Conservation (phyloP, 53 echinoderm and acorn worm species). For the Henricia sp. region DNA sequence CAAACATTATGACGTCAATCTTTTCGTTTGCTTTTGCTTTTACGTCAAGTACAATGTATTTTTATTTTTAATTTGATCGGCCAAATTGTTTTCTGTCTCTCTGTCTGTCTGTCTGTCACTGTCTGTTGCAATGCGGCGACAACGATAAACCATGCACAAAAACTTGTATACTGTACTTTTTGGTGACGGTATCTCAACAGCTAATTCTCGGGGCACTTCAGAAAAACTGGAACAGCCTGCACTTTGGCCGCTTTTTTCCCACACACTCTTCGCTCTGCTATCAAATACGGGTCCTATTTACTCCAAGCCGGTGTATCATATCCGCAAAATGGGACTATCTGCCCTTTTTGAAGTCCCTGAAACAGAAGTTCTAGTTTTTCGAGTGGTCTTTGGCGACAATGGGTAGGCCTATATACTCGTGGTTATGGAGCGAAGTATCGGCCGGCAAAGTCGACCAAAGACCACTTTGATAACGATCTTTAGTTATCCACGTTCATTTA, state of each 20-base stretch:
- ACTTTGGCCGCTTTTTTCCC: slow-evolving; percentile 41
- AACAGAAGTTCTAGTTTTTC: slow-evolving; percentile 44
- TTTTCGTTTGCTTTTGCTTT: too few relatives aligned
- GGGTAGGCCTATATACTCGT: slow-evolving; percentile 53
- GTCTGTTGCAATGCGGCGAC: too few relatives aligned
- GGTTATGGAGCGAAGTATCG: slow-evolving; percentile 18
- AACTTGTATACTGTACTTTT: too few relatives aligned
- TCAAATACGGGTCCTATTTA: slow-evolving; percentile 23
- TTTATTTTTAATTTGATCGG: too few relatives aligned
- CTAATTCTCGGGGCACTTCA: too few relatives aligned
- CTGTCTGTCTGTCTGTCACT: too few relatives aligned
- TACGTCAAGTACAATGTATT: too few relatives aligned
- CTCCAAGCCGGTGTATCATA: slow-evolving; percentile 18
- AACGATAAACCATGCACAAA: too few relatives aligned
- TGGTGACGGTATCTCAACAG: neutral
- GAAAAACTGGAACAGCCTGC: slow-evolving; percentile 23
- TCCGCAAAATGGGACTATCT: neutral
- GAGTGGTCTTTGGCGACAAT: slow-evolving; percentile 61
- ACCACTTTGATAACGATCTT: slow-evolving; percentile 52
- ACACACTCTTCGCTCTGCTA: neutral
- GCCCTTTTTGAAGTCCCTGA: neutral
- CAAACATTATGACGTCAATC: too few relatives aligned
- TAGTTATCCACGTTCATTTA: too few relatives aligned
- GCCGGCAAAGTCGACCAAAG: slow-evolving; percentile 38
- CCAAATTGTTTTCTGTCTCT: too few relatives aligned